Conservation (phyloP, 2,113 vertebrate species). For the Ursus arctos region DNA sequence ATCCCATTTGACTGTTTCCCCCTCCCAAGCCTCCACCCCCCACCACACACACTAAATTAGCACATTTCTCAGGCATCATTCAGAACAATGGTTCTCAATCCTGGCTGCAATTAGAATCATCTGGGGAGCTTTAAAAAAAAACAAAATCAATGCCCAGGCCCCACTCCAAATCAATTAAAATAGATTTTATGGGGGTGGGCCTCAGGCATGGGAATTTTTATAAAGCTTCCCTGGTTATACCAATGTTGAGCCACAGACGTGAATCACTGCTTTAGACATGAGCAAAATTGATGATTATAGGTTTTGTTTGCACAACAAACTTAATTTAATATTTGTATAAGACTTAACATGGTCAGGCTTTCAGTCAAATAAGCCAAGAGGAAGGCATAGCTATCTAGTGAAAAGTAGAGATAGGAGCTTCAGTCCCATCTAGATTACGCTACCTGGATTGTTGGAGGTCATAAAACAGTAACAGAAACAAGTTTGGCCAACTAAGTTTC, state of each 20-base stretch:
- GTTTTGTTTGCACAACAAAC: background rate
- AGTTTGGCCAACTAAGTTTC: conserved; percentile 19
- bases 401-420: background rate
- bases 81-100: conserved; percentile 68
- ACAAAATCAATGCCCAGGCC: conserved; percentile 57
- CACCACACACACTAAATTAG: conserved; percentile 61
- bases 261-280: conserved; percentile 53
- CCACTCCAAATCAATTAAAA: conserved; percentile 78
- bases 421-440: background rate
- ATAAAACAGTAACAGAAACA: background rate
- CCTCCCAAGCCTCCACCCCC: background rate
- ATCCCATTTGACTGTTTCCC: conserved; percentile 31
- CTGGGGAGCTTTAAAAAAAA: conserved; percentile 53
- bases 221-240: conserved; percentile 27
- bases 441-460: background rate
- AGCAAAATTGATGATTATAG: conserved; percentile 56
- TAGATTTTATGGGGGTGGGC: conserved; percentile 66
- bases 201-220: conserved; percentile 68
- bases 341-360: conserved; percentile 37
- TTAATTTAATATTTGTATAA: conserved; percentile 61
- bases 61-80: conserved; percentile 74
- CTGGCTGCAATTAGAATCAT: conserved; percentile 78
- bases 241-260: background rate
- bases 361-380: conserved; percentile 34
- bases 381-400: background rate